phyloP scores from a whole-genome alignment of 2,888 invertebrate genomes.

The Idaea biselata region DNA sequence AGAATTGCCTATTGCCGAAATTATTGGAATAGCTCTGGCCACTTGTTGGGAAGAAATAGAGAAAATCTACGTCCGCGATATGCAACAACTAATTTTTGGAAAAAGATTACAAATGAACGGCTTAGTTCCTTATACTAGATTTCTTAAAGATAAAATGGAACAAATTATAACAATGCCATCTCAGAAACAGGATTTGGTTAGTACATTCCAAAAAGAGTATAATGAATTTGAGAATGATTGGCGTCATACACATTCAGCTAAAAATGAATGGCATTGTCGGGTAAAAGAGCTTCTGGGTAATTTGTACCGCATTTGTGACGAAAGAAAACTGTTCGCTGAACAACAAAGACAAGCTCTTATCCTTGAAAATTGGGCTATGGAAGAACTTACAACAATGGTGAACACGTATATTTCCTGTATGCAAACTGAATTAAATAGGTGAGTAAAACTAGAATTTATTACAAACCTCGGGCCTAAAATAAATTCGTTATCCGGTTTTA shows the following conservation, averaged over 20 bases:
- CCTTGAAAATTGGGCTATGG: slow-evolving; percentile 79
- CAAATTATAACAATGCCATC: slow-evolving; percentile 79
- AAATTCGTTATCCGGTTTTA: too few species aligned
- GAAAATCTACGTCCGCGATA: slow-evolving; percentile 70
- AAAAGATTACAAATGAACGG: slow-evolving; percentile 77
- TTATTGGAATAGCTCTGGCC: slow-evolving; percentile 62
- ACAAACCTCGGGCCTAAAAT: too few species aligned
- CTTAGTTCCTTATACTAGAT: slow-evolving; percentile 79
- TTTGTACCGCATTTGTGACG: slow-evolving; percentile 80
- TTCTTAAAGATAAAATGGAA: slow-evolving; percentile 76
- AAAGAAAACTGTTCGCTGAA: slow-evolving; percentile 76
- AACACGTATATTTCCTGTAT: slow-evolving; percentile 80
- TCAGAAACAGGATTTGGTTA: slow-evolving; percentile 78
- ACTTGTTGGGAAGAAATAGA: slow-evolving; percentile 77
- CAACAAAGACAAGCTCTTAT: slow-evolving; percentile 75
- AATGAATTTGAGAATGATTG: slow-evolving; percentile 82
- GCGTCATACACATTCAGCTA: slow-evolving; percentile 78
- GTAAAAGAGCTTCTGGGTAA: slow-evolving; percentile 72
- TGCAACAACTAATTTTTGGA: slow-evolving; percentile 80
- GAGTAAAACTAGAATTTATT: slow-evolving; percentile 36
- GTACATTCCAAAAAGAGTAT: slow-evolving; percentile 79
- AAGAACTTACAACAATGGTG: slow-evolving; percentile 74
- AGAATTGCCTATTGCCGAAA: slow-evolving; percentile 56
- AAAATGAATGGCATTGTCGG: slow-evolving; percentile 82
- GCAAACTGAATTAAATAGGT: slow-evolving; percentile 83